Base-by-base conservation (phyloP, 2,888 invertebrate genomes). In the Thera britannica region DNA sequence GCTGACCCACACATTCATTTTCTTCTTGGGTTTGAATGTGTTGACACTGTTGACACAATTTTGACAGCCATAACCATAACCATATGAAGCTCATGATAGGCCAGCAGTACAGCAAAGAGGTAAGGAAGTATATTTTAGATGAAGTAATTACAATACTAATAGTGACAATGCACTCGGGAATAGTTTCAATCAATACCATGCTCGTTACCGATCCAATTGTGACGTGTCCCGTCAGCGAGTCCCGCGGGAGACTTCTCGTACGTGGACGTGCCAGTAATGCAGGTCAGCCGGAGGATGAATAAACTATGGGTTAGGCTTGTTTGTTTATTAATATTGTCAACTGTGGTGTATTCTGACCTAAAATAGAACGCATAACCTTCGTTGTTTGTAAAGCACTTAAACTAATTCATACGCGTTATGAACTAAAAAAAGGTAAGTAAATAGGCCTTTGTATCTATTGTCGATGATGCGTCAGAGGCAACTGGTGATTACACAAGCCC, bases 141-240 rank as follows among this genome's bases (percentile, higher is more conserved):
- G 34, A 69, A 55, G 54, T 61, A 63, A 70, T 66, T 57, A 66
- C 62, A 56, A 58, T 60, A 74, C 76, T 78, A 79, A 82, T 83
- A 80, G 78, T 77, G 73, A 80, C 79, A 79, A 83, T 77, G 72
- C 86, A 66, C 84, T 46, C 65, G 79, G 79, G 87, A 80, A 75
- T 75, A 79, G 78, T 82, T 83, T 83, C 83, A 87, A 87, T 87
- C 87, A 86, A 86, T 87, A 85, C 60, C 81, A 73, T 74, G 79
- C 83, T 85, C 82, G 84, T 86, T 85, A 85, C 82, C 79, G 80
- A 81, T 79, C 82, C 81, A 80, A 84, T 83, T 83, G 83, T 85
- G 83, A 83, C 82, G 80, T 79, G 83, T 81, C 77, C 80, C 80
- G 77, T 74, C 76, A 75, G 74, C 69, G 52, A 54, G 9, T 68